These are phyloP conservation scores for Lucilia sericata DNA, from an alignment of 1,140 invertebrate genomes.

Conservation along the genomic window DNA sequence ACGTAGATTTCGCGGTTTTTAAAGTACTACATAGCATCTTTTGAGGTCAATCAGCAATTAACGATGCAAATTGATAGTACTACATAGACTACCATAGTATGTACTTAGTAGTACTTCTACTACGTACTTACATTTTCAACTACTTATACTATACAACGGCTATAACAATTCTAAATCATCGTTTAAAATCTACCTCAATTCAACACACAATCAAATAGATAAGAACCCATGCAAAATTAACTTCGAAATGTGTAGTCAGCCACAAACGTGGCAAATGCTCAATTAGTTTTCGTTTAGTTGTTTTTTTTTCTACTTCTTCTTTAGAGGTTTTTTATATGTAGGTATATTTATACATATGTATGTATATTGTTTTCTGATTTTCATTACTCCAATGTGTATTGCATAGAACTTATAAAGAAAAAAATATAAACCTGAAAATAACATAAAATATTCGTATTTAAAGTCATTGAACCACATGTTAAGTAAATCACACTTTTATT, in stretches of 20 bases:
- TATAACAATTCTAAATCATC: neutral
- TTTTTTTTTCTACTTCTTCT: neutral
- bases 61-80: conserved; percentile 21
- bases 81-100: neutral
- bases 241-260: conserved; percentile 20
- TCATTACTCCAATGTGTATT: too few relatives aligned
- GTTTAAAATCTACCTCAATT: conserved; percentile 3
- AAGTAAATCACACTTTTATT: neutral
- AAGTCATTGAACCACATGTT: conserved; percentile 12
- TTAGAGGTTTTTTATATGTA: too few relatives aligned
- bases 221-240: conserved; percentile 17
- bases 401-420: too few relatives aligned
- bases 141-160: neutral
- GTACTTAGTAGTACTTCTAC: neutral
- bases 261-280: conserved; percentile 25
- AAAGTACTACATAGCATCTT: neutral
- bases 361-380: too few relatives aligned
- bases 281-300: conserved; percentile 9
- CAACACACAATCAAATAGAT: neutral
- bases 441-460: neutral
- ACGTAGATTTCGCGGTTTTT: neutral
- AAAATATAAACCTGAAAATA: neutral
- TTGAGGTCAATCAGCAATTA: conserved; percentile 24
- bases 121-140: neutral
- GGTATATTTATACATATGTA: too few relatives aligned